A percentile compares a stretch with the other conserved stretches of the same genome.
Conservation (phyloP, 1,140 invertebrate species). For the Ectropis grisescens region DNA sequence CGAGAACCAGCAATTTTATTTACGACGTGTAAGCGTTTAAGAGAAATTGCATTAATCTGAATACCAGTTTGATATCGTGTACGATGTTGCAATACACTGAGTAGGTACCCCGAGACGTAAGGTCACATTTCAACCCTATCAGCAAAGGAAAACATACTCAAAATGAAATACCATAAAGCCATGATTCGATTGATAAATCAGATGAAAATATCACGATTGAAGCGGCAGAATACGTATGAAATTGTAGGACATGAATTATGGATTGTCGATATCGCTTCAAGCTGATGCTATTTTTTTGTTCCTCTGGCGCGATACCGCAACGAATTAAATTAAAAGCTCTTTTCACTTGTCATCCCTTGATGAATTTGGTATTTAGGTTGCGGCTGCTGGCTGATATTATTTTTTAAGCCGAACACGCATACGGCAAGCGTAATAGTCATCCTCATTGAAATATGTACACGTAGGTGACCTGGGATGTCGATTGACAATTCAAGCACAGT, state of each 20-base stretch:
- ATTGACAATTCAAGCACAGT: too few relatives aligned
- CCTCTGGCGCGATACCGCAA: slow-evolving; percentile 57
- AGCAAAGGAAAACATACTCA: slow-evolving; percentile 24
- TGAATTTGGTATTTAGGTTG: slow-evolving; percentile 54
- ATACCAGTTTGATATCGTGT: slow-evolving; percentile 66
- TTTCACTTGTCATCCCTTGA: slow-evolving; percentile 65
- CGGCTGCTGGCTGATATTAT: slow-evolving; percentile 17
- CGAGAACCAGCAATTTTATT: slow-evolving; percentile 65
- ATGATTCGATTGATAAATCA: slow-evolving; percentile 24
- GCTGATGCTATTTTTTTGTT: slow-evolving; percentile 64
- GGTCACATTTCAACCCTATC: slow-evolving; percentile 15
- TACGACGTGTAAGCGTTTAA: slow-evolving; percentile 69
- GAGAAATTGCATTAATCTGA: slow-evolving; percentile 69
- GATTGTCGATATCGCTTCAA: slow-evolving; percentile 69
- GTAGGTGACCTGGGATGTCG: too few relatives aligned
- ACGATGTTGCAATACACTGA: slow-evolving; percentile 63
- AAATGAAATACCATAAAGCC: slow-evolving; percentile 22
- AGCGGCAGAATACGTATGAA: slow-evolving; percentile 47
- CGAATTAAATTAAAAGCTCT: slow-evolving; percentile 70
- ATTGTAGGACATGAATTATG: slow-evolving; percentile 70
- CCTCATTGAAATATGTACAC: too few relatives aligned
- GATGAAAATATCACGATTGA: slow-evolving; percentile 22
- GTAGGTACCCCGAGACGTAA: slow-evolving; percentile 19
- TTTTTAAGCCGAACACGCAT: too few relatives aligned
- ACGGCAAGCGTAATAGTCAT: too few relatives aligned